Conservation (phyloP, 2,797 vertebrate species). For the Choloepus didactylus region DNA sequence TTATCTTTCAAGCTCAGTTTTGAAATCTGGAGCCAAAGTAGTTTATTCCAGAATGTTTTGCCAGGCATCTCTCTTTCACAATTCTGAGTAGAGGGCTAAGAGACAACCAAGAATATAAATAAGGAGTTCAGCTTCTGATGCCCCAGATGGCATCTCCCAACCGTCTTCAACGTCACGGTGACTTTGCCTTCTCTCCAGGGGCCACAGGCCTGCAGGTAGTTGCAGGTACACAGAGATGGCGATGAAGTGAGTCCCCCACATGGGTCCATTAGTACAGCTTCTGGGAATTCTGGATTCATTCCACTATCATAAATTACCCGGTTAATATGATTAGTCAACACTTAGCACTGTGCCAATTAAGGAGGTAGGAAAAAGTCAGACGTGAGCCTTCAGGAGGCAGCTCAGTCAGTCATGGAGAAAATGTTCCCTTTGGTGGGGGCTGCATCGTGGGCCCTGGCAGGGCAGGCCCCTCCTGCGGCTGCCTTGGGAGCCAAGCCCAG, state of each 20-base stretch:
- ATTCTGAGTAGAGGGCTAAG: constrained; percentile 8
- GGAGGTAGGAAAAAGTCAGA: neutral
- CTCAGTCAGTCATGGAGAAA: neutral
- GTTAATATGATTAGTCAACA: constrained; percentile 47
- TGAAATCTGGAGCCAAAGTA: neutral
- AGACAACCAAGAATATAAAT: neutral
- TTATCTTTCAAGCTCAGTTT: neutral
- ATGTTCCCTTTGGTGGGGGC: neutral
- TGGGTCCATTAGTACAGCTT: neutral
- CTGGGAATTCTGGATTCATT: neutral
- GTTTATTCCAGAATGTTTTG: neutral
- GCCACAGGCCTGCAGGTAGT: neutral
- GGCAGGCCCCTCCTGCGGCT: constrained; percentile 9
- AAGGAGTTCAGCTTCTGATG: neutral
- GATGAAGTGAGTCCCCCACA: neutral
- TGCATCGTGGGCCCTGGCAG: constrained; percentile 7
- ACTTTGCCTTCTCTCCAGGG: neutral
- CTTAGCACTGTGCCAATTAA: constrained; percentile 4
- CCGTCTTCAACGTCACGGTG: constrained; percentile 30
- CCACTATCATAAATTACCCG: neutral
- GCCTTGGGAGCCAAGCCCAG: constrained; percentile 26
- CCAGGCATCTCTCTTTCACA: neutral
- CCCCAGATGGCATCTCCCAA: constrained; percentile 7
- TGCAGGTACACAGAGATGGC: neutral
- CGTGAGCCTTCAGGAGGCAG: neutral